A percentile compares a stretch with the other conserved stretches of the same genome.
These are phyloP conservation scores for Dicrostonyx torquatus DNA, from an alignment of 2,797 vertebrate genomes.

Conservation along the genomic window DNA sequence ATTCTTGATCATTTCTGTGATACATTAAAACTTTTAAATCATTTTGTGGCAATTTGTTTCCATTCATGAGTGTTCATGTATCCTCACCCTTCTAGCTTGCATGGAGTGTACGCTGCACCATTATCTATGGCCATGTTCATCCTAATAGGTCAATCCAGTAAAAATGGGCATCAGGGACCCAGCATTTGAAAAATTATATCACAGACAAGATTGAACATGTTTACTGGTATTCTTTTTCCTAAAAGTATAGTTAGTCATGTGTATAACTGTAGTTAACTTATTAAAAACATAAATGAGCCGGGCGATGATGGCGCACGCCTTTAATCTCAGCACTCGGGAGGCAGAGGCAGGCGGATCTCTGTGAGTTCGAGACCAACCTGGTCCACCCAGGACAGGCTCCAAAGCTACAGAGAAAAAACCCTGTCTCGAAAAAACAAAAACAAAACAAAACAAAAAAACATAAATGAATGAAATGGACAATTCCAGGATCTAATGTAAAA, in stretches of 20 bases:
- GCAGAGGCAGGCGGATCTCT: too few species aligned
- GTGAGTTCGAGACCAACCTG: too few species aligned
- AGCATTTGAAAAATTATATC: neutral
- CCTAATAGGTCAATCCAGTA: neutral
- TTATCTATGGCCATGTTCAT: neutral
- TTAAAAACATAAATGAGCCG: neutral
- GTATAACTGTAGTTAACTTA: neutral
- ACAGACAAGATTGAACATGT: neutral
- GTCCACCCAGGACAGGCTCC: too few species aligned
- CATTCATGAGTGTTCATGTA: neutral
- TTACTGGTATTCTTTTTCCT: conserved; percentile 15
- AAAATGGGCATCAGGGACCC: neutral
- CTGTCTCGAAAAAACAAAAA: too few species aligned
- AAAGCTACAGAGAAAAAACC: too few species aligned
- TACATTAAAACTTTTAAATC: neutral
- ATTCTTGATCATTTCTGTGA: neutral
- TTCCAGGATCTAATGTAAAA: neutral
- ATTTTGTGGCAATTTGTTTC: neutral
- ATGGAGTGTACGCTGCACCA: neutral
- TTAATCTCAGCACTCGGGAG: too few species aligned
- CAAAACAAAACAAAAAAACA: too few species aligned
- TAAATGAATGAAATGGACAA: neutral
- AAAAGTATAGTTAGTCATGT: neutral
- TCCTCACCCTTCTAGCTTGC: neutral
- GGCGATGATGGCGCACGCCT: too few species aligned